Percentiles rank a stretch among this genome's conserved stretches.
Evolutionary conservation across 2,113 vertebrate species (phyloP).

Genomic region (Pangasianodon gigas): DNA sequence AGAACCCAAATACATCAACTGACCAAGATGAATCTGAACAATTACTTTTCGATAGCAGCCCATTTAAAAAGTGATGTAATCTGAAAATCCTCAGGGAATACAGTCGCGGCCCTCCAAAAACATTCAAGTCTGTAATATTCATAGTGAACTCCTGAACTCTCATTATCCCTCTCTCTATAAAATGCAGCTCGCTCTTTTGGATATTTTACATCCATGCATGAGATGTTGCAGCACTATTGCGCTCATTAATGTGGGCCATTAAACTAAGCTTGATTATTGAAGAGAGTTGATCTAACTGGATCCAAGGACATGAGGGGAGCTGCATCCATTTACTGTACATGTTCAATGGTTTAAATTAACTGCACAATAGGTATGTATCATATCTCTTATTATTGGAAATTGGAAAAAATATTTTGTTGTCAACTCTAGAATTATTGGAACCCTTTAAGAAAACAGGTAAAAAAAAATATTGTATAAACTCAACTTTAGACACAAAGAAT

Average conservation of each 20-base stretch:
- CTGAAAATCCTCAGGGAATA: conserved; percentile 27
- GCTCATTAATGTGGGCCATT: conserved; percentile 63
- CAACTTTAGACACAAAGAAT: not conserved
- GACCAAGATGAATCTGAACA: conserved; percentile 34
- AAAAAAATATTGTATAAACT: not conserved
- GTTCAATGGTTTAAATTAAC: conserved; percentile 16
- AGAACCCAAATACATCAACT: conserved; percentile 20
- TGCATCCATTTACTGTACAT: conserved; percentile 39
- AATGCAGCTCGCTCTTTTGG: conserved; percentile 58
- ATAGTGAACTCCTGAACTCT: conserved; percentile 73
- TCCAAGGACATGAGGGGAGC: conserved; percentile 30
- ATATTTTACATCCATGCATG: conserved; percentile 67
- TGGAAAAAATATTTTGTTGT: not conserved
- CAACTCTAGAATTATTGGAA: not conserved
- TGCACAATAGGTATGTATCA: not conserved
- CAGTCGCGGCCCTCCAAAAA: conserved; percentile 28
- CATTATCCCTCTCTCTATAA: conserved; percentile 60
- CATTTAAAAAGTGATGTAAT: conserved; percentile 46
- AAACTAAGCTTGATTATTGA: conserved; percentile 67
- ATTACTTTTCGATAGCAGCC: conserved; percentile 40
- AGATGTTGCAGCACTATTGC: conserved; percentile 66
- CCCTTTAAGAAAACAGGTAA: not conserved
- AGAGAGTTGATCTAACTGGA: conserved; percentile 44
- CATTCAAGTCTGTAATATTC: conserved; percentile 55
- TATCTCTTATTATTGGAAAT: not conserved